Conservation (phyloP, 2,888 invertebrate genomes). For the Empis stercorea region DNA sequence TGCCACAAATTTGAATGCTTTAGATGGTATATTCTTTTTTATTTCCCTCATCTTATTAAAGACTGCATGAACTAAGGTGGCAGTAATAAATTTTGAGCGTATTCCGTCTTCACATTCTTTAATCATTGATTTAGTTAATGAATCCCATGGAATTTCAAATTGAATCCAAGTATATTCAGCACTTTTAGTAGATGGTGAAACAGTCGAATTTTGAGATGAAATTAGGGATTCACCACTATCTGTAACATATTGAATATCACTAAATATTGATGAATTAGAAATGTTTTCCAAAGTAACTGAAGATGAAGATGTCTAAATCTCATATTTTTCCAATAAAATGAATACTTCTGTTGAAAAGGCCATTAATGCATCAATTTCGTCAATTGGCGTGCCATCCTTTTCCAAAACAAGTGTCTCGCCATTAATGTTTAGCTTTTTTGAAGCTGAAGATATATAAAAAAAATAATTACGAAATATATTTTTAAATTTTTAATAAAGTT, state of each 20-base stretch:
- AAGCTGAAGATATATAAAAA: no score
- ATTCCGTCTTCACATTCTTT: not conserved
- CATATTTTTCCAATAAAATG: not conserved
- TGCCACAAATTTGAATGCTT: not conserved
- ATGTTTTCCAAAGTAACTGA: not conserved
- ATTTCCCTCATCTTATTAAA: not conserved
- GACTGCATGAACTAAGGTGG: not conserved
- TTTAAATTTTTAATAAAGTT: no score
- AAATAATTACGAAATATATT: no score
- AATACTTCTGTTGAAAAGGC: not conserved
- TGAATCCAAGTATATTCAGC: not conserved
- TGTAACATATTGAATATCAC: not conserved
- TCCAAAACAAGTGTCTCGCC: not conserved
- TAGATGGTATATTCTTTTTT: not conserved
- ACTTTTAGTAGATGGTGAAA: not conserved
- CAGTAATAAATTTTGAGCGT: not conserved
- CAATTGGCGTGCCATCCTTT: not conserved
- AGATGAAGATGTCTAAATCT: not conserved
- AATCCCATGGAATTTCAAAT: not conserved
- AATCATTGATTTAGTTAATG: not conserved
- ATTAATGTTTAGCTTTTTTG: no score
- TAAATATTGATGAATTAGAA: not conserved
- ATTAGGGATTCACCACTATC: not conserved
- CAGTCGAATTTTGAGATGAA: not conserved
- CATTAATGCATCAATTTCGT: not conserved